A percentile compares a stretch with the other conserved stretches of the same genome.
Conservation (phyloP, 2,888 invertebrate species). For the Crepidodera aurea region DNA sequence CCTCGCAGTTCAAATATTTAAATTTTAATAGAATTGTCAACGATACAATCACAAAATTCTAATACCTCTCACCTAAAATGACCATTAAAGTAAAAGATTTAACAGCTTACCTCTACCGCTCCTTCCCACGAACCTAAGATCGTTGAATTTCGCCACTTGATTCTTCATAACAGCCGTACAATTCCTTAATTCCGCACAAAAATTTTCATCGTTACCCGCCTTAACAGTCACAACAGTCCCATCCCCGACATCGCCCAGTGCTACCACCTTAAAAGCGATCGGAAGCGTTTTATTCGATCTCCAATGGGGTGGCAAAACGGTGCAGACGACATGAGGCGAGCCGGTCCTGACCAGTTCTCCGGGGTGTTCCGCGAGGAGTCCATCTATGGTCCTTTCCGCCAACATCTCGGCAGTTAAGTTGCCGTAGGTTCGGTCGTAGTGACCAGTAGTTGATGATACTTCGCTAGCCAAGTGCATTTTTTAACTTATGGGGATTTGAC, state of each 20-base stretch:
- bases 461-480: conserved; percentile 84
- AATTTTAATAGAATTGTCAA: too few species aligned
- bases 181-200: conserved; percentile 94
- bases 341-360: conserved; percentile 92
- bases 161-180: conserved; percentile 97
- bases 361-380: conserved; percentile 88
- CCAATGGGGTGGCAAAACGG: conserved; percentile 95
- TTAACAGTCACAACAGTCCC: conserved; percentile 95
- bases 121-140: conserved; percentile 96
- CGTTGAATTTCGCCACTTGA: conserved; percentile 98
- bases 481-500: not conserved
- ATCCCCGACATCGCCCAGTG: conserved; percentile 92
- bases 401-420: conserved; percentile 91
- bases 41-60: too few species aligned
- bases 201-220: conserved; percentile 99
- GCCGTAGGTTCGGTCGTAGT: conserved; percentile 56
- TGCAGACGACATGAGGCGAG: conserved; percentile 95
- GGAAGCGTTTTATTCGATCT: conserved; percentile 98
- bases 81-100: too few species aligned
- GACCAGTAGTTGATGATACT: conserved; percentile 74
- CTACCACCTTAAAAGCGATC: conserved; percentile 95
- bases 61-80: too few species aligned
- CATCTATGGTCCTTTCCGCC: conserved; percentile 86
- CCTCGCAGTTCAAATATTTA: too few species aligned
- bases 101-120: conserved; percentile 97